Percentiles rank a stretch among this genome's conserved stretches.
Conservation (phyloP, 1,140 invertebrate species). For the Euglossa dilemma region DNA sequence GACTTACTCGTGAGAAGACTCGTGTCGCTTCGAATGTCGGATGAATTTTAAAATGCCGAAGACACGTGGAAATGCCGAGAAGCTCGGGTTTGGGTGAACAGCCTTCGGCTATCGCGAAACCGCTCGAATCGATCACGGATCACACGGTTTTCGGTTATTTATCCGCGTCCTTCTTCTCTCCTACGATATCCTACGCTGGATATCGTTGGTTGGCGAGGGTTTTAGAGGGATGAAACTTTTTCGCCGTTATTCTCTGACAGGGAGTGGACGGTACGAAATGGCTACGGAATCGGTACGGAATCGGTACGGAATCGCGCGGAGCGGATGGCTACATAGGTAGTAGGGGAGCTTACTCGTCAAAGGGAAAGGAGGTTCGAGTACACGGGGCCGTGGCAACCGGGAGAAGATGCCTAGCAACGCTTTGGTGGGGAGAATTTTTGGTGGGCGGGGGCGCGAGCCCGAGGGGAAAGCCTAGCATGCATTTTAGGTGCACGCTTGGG, state of each 20-base stretch:
- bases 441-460: conserved; percentile 60
- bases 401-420: conserved; percentile 80
- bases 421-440: conserved; percentile 59
- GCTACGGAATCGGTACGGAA: no score
- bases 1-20: conserved; percentile 9
- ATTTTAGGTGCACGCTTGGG: conserved; percentile 78
- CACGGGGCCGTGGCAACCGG: conserved; percentile 79
- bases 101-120: not conserved
- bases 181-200: no score
- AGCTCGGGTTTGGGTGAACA: not conserved
- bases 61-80: not conserved
- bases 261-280: no score
- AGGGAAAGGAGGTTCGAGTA: conserved; percentile 54
- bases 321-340: conserved; percentile 33
- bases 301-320: not conserved
- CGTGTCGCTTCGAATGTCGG: conserved; percentile 13
- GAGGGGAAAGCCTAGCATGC: conserved; percentile 78
- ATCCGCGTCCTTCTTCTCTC: no score
- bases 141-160: not conserved
- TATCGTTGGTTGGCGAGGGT: no score
- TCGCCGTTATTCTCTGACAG: not conserved
- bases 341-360: conserved; percentile 45
- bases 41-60: not conserved
- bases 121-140: not conserved
- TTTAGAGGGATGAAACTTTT: not conserved